These are phyloP conservation scores for Trichonephila clavata DNA, from an alignment of 1,140 invertebrate species.

Conservation along the genomic window DNA sequence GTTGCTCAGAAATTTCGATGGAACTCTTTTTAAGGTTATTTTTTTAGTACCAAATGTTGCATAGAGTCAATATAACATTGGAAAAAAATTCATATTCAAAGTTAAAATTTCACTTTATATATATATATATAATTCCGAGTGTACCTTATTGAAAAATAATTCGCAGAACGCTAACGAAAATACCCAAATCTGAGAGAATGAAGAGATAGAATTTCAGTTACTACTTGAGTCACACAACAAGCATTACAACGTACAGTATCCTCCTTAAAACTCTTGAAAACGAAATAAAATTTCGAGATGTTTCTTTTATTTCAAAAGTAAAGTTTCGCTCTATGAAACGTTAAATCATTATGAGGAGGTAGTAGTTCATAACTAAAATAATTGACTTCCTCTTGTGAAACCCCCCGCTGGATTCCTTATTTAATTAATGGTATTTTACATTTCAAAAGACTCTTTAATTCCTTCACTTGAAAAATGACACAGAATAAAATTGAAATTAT, in stretches of 20 bases:
- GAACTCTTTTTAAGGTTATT: too few species aligned
- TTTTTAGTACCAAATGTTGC: too few species aligned
- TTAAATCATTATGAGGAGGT: conserved; percentile 6
- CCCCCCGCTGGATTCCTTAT: neutral
- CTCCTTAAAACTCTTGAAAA: neutral
- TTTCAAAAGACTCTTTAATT: neutral
- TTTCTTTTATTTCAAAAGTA: neutral
- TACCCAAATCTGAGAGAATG: neutral
- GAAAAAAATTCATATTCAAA: too few species aligned
- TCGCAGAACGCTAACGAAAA: too few species aligned
- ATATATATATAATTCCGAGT: too few species aligned
- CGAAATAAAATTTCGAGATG: neutral
- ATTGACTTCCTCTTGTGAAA: neutral
- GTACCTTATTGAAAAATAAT: too few species aligned
- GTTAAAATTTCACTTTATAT: too few species aligned
- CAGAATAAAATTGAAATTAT: neutral
- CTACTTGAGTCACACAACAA: neutral
- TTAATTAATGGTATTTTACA: conserved; percentile 4
- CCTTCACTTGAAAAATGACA: neutral
- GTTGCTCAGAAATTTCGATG: too few species aligned
- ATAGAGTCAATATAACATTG: too few species aligned
- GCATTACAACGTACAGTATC: neutral
- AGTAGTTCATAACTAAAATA: neutral
- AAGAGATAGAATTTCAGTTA: neutral
- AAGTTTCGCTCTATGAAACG: neutral